phyloP scores from a whole-genome alignment of 2,888 invertebrate genomes.

The Cantharis lateralis region DNA sequence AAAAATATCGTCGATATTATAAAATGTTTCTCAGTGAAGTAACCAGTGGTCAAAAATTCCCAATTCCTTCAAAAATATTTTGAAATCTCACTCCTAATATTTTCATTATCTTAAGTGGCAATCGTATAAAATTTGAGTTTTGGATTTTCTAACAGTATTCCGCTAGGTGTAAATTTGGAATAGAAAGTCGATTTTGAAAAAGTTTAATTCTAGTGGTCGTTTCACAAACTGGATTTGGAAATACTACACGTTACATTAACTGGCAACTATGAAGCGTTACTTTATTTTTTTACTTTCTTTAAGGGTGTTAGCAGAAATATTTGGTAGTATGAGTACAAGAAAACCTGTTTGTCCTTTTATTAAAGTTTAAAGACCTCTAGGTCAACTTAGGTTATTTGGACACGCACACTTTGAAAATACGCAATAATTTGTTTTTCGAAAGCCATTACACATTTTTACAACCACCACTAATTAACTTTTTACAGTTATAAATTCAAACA shows the following conservation, averaged over 20 bases:
- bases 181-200: background rate
- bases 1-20: background rate
- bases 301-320: constrained; percentile 37
- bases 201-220: background rate
- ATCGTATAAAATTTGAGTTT: background rate
- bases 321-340: constrained; percentile 33
- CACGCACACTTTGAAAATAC: constrained; percentile 30
- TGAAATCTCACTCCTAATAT: background rate
- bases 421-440: background rate
- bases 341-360: constrained; percentile 43
- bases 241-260: background rate
- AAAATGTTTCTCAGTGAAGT: background rate
- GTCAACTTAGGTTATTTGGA: constrained; percentile 41
- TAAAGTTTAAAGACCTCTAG: constrained; percentile 44
- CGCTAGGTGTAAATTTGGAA: background rate
- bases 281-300: constrained; percentile 29
- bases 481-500: background rate
- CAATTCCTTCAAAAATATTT: background rate
- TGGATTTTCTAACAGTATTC: background rate
- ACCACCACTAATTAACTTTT: background rate
- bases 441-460: background rate
- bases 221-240: background rate
- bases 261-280: constrained; percentile 21
- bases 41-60: background rate
- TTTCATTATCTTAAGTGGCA: background rate